Base-by-base conservation (phyloP, 2,888 invertebrate species). In the Drosophila antonietae region DNA sequence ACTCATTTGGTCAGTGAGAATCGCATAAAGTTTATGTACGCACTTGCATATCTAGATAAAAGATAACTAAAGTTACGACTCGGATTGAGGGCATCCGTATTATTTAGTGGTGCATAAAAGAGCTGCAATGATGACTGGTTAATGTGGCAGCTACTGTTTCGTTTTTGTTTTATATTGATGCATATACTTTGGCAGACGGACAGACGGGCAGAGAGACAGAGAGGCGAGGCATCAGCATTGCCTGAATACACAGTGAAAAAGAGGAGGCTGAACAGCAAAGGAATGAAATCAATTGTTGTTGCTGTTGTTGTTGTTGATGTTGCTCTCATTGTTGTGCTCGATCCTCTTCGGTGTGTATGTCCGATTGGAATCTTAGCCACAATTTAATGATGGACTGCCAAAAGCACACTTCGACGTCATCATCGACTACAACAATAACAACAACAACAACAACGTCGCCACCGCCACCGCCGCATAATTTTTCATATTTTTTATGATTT, bases 301-400 rank as follows among this genome's bases (percentile, higher is more conserved):
- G 49, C 7, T 63, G 60, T 44, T 63, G 68, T 31, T 73, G 70
- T 61, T 59, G 56, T n/a, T 60, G 58, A 51, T 52, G 70, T 23
- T 76, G 73, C 68, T 83, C 67, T 63, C 47, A 63, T 44, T 57
- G 57, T 77, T 72, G 68, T 62, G 37, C 37, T 33, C 52, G 58
- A 52, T 51, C 52, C 58, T 55, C 55, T 53, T 41, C 44, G 28
- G 47, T 69, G 58, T 77, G 37, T 84, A 77, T 87, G 74, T 85
- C 71, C 77, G 86, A 88, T 87, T 87, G 88, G 86, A 77, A 87
- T 87, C 88, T 87, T 88, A 76, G 88, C 86, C 83, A 88, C 76
- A 85, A 89, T 78, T 88, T 89, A 89, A 89, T 89, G 89, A 89
- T 87, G 87, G 87, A 89, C 89, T 89, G 88, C 89, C 89, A 88